A percentile compares a stretch with the other conserved stretches of the same genome.
Conservation (phyloP, 1,140 invertebrate genomes). For the Philotrypesis tridentata region DNA sequence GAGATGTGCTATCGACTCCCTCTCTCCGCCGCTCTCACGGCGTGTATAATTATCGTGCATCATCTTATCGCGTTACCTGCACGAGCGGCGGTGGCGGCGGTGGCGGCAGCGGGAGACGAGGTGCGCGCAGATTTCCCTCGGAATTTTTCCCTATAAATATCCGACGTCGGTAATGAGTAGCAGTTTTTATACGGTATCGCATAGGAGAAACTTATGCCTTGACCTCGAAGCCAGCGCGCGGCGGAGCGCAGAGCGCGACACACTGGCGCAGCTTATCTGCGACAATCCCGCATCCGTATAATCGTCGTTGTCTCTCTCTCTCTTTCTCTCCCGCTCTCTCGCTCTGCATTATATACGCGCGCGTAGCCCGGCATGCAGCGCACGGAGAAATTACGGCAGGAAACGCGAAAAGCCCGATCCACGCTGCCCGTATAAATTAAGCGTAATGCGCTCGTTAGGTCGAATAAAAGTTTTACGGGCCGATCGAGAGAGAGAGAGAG, state of each 20-base stretch:
- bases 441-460: slow-evolving; percentile 66
- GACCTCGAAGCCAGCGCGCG: slow-evolving; percentile 26
- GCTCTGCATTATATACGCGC: slow-evolving; percentile 42
- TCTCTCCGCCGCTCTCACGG: too few relatives aligned
- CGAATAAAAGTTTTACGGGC: slow-evolving; percentile 71
- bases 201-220: slow-evolving; percentile 41
- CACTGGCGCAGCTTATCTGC: slow-evolving; percentile 34
- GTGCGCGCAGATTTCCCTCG: background rate
- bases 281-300: slow-evolving; percentile 56
- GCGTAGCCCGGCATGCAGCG: slow-evolving; percentile 50
- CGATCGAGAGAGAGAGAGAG: slow-evolving; percentile 56
- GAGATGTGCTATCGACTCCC: slow-evolving; percentile 50
- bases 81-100: too few relatives aligned
- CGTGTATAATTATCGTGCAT: slow-evolving; percentile 34
- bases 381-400: slow-evolving; percentile 59
- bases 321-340: background rate
- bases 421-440: slow-evolving; percentile 65
- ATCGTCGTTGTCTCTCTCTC: slow-evolving; percentile 41
- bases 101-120: too few relatives aligned
- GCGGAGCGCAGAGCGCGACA: background rate
- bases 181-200: slow-evolving; percentile 33
- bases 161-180: slow-evolving; percentile 42
- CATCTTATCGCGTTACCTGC: slow-evolving; percentile 47
- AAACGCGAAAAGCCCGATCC: slow-evolving; percentile 61
- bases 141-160: slow-evolving; percentile 45